Evolutionary conservation across 2,113 vertebrate genomes (phyloP).

Genomic region (Brachyhypopomus occidentalis): DNA sequence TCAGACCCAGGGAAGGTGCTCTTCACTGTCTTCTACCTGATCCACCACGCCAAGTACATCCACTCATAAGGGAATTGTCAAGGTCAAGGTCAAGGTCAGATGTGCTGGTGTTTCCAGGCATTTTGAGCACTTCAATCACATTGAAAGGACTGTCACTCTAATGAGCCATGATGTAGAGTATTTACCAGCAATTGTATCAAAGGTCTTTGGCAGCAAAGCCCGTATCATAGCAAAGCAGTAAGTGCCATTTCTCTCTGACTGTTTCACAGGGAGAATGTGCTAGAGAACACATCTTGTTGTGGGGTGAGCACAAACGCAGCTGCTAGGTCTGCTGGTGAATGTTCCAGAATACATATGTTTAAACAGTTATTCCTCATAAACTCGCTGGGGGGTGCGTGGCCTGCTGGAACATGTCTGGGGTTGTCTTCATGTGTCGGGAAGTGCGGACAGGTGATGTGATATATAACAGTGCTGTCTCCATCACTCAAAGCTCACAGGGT

Average conservation of each 20-base stretch:
- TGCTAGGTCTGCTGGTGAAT: constrained; percentile 40
- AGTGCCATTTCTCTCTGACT: background rate
- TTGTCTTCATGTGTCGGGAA: constrained; percentile 36
- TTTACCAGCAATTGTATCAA: background rate
- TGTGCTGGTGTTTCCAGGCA: no score
- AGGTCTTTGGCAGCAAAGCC: background rate
- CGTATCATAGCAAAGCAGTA: constrained; percentile 9
- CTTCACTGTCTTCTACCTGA: no score
- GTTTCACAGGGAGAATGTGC: constrained; percentile 34
- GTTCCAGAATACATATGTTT: constrained; percentile 5
- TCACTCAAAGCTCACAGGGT: background rate
- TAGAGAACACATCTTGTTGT: constrained; percentile 55
- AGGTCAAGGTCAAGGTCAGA: background rate
- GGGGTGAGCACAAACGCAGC: constrained; percentile 63
- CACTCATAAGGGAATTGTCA: no score
- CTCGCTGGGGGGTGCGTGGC: constrained; percentile 11
- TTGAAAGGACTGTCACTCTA: background rate
- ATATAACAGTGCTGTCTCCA: constrained; percentile 14
- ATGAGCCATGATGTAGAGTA: background rate
- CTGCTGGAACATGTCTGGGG: constrained; percentile 25
- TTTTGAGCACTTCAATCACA: no score
- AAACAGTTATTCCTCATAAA: constrained; percentile 38
- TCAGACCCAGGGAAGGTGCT: no score
- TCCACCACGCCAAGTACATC: no score
- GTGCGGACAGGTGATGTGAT: constrained; percentile 36